Evolutionary conservation across 2,113 vertebrate genomes (phyloP), one percentile per base, ranked within the genome.

Genomic region (Seriola quinqueradiata): DNA sequence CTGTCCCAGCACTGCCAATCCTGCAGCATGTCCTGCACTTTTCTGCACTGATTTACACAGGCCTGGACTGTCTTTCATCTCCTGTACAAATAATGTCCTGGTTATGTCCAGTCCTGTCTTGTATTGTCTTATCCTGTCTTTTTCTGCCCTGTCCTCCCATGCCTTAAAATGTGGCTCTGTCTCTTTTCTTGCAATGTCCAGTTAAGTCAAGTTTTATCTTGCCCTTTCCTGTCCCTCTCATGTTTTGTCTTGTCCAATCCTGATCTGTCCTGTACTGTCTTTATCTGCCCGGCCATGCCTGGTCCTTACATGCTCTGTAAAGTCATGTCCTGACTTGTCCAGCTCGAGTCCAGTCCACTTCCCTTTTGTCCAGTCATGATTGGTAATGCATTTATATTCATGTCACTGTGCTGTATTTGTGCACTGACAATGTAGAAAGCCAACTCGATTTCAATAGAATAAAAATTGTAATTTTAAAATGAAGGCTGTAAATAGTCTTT

Each of bases 1-100:
- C n/a, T 54, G 55, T 87, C 69, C 64, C 60, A 14, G 71, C 2
- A 4, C 57, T 57, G 71, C 23, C 28, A 72, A n/a, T 44, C 16
- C 34, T 75, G 28, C 38, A 16, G 1, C 12, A 8, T 60, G 32
- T 63, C 17, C 38, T 48, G 55, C 68, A 59, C 58, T 32, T 32
- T 52, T 52, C 34, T 61, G 38, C 9, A 0, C 23, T 8, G 5
- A 44, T 8, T 34, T 28, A 16, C 38, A 38, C 44, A 54, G 10
- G 17, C 4, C 65, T 25, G 42, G 65, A 46, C 65, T 55, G n/a
- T 21, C 44, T 13, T 42, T n/a, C 8, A 16, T 28, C 23, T 61
- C 25, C n/a, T 57, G 63, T 67, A 66, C 61, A 36, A 14, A 60
- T 1, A 19, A 46, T 34, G 14, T 61, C 8, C 12, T 6, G 9